phyloP scores from a whole-genome alignment of 92 coral and sea anemone species.

The Virgularia gustaviana region DNA sequence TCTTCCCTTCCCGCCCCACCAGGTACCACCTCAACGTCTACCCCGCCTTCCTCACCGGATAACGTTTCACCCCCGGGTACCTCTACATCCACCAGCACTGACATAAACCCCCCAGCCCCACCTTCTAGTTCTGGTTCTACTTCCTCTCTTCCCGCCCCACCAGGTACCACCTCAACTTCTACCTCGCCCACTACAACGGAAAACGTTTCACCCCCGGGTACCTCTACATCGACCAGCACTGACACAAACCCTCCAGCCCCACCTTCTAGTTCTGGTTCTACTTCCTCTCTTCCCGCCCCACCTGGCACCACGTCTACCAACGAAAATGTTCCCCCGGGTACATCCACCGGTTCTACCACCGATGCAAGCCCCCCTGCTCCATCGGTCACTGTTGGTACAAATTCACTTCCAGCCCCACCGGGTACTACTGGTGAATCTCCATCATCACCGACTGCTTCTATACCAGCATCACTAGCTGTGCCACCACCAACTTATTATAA shows the following conservation, averaged over 20 bases:
- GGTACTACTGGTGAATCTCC: too few relatives aligned
- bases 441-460: too few relatives aligned
- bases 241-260: not conserved
- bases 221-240: not conserved
- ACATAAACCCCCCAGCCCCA: not conserved
- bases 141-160: not conserved
- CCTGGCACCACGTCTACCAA: conserved; percentile 1
- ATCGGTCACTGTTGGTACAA: too few relatives aligned
- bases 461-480: too few relatives aligned
- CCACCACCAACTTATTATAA: too few relatives aligned
- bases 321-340: not conserved
- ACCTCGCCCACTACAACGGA: not conserved
- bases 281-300: conserved; percentile 5
- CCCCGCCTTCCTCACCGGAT: conserved; percentile 25
- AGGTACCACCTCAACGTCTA: conserved; percentile 28
- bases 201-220: not conserved
- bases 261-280: conserved; percentile 4
- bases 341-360: too few relatives aligned
- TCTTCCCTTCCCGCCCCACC: conserved; percentile 21
- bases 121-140: not conserved
- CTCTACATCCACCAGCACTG: not conserved
- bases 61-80: conserved; percentile 4
- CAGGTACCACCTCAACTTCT: not conserved
- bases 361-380: too few relatives aligned
- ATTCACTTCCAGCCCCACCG: too few relatives aligned